Conservation (phyloP, 2,888 invertebrate species). For the Drosophila limbata region DNA sequence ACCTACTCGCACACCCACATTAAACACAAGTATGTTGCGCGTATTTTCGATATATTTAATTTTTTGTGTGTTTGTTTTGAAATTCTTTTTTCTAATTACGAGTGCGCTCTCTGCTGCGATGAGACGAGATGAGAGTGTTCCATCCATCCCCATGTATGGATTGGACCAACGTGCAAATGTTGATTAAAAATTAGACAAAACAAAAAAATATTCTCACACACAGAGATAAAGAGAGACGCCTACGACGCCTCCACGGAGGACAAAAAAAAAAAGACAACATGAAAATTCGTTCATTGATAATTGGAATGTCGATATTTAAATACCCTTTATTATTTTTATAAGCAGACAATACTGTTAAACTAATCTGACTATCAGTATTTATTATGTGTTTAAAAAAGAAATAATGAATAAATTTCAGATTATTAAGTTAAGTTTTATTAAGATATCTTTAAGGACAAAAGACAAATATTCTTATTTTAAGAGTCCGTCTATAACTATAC, state of each 20-base stretch:
- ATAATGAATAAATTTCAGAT: too few species aligned
- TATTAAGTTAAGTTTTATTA: too few species aligned
- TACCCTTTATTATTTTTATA: neutral
- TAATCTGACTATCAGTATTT: too few species aligned
- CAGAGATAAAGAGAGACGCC: slow-evolving; percentile 50
- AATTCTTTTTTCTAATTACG: slow-evolving; percentile 73
- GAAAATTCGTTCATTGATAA: neutral
- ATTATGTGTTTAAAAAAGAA: too few species aligned
- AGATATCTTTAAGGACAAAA: too few species aligned
- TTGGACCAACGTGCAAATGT: slow-evolving; percentile 82
- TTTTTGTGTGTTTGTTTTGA: slow-evolving; percentile 56
- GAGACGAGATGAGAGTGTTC: slow-evolving; percentile 73
- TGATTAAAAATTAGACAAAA: slow-evolving; percentile 82
- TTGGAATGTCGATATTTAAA: neutral
- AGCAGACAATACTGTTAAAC: too few species aligned
- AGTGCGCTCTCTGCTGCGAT: slow-evolving; percentile 44
- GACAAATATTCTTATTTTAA: too few species aligned
- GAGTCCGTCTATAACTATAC: too few species aligned
- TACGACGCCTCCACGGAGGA: slow-evolving; percentile 72
- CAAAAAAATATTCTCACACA: slow-evolving; percentile 51
- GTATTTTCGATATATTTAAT: slow-evolving; percentile 59
- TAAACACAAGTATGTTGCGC: slow-evolving; percentile 47
- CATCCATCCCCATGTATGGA: slow-evolving; percentile 85
- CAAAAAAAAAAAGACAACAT: slow-evolving; percentile 5
- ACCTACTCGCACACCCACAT: slow-evolving; percentile 55